Evolutionary conservation across 2,888 invertebrate genomes (phyloP).

Genomic region (Acleris literana): DNA sequence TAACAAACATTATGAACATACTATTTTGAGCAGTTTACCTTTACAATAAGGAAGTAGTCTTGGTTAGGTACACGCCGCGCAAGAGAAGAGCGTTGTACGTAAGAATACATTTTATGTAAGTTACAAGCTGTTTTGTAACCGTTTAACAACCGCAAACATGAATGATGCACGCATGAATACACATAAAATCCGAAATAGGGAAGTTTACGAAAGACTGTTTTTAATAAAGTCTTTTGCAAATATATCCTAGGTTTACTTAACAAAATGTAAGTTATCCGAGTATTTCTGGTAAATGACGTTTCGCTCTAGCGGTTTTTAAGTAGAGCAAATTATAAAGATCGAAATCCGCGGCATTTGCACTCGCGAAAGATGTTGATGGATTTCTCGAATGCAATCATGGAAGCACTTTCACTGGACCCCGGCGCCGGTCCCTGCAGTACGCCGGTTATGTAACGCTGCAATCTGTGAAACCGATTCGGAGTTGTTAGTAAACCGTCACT

Average conservation of each 20-base stretch:
- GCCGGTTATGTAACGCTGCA: constrained; percentile 46
- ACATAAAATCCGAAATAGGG: background rate
- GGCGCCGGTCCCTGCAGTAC: constrained; percentile 41
- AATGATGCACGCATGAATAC: constrained; percentile 17
- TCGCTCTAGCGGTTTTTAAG: constrained; percentile 31
- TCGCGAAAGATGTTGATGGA: constrained; percentile 56
- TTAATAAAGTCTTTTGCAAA: too few relatives aligned
- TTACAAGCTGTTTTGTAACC: constrained; percentile 25
- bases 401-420: constrained; percentile 67
- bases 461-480: constrained; percentile 47
- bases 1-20: background rate
- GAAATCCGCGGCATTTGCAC: constrained; percentile 52
- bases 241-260: background rate
- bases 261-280: constrained; percentile 1
- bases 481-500: constrained; percentile 49
- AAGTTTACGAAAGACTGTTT: background rate
- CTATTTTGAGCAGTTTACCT: background rate
- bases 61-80: constrained; percentile 12
- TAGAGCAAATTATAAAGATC: constrained; percentile 45
- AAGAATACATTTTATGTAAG: constrained; percentile 30
- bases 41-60: background rate
- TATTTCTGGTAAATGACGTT: constrained; percentile 16
- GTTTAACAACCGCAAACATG: constrained; percentile 16
- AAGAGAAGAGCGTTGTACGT: constrained; percentile 20
- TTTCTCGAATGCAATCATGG: constrained; percentile 63